Conservation (phyloP, 2,888 invertebrate genomes). For the Phaedon cochleariae region DNA sequence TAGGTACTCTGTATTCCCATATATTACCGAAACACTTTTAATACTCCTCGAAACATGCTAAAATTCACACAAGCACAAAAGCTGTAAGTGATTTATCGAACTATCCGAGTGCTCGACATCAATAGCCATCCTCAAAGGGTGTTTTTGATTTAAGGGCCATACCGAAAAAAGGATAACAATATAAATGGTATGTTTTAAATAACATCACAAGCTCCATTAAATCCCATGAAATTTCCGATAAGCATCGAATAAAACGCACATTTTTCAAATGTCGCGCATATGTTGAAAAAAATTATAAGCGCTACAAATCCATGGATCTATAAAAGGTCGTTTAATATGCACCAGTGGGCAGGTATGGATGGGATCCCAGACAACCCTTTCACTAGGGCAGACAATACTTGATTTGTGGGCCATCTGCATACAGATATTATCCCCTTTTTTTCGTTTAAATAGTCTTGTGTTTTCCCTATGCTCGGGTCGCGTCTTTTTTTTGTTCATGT, state of each 20-base stretch:
- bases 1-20: slow-evolving; percentile 14
- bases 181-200: slow-evolving; percentile 55
- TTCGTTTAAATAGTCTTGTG: slow-evolving; percentile 36
- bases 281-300: slow-evolving; percentile 58
- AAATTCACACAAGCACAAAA: slow-evolving; percentile 31
- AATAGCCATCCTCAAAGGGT: slow-evolving; percentile 37
- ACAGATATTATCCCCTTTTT: slow-evolving; percentile 41
- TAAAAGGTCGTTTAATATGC: slow-evolving; percentile 58
- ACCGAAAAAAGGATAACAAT: slow-evolving; percentile 43
- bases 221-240: slow-evolving; percentile 58
- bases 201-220: slow-evolving; percentile 62
- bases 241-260: slow-evolving; percentile 47
- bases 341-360: slow-evolving; percentile 58
- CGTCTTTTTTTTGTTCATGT: slow-evolving; percentile 45
- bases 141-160: slow-evolving; percentile 47
- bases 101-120: slow-evolving; percentile 29
- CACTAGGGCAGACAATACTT: slow-evolving; percentile 56
- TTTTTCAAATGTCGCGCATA: slow-evolving; percentile 42
- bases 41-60: slow-evolving; percentile 29
- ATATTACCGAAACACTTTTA: slow-evolving; percentile 21
- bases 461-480: slow-evolving; percentile 43
- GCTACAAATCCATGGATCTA: slow-evolving; percentile 55
- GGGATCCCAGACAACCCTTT: slow-evolving; percentile 54
- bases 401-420: slow-evolving; percentile 61
- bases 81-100: slow-evolving; percentile 37